phyloP scores from a whole-genome alignment of 2,797 vertebrate genomes.

The Psittacula echo region DNA sequence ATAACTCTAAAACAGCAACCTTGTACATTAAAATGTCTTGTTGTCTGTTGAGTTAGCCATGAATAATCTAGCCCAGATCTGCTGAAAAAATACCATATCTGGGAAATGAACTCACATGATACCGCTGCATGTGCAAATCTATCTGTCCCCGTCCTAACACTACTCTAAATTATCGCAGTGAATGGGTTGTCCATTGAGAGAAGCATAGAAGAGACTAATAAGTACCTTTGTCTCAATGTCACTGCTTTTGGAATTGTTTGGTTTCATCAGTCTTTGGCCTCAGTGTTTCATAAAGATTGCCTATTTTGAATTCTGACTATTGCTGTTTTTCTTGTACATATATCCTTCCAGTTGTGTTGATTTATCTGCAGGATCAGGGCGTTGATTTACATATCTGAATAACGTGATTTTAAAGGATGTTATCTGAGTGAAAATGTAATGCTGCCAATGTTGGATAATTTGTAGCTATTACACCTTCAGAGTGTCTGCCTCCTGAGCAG shows the following conservation, averaged over 20 bases:
- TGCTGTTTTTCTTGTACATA: not conserved
- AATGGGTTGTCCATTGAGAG: not conserved
- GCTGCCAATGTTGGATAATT: conserved; percentile 14
- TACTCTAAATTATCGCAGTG: not conserved
- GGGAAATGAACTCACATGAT: not conserved
- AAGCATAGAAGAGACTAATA: not conserved
- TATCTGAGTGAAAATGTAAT: not conserved
- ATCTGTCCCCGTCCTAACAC: rapidly evolving
- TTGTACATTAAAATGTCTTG: not conserved
- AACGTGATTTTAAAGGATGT: conserved; percentile 29
- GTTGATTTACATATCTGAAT: not conserved
- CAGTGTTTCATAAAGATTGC: not conserved
- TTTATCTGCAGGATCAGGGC: not conserved
- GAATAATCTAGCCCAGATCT: not conserved
- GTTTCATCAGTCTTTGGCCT: not conserved
- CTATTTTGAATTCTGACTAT: not conserved
- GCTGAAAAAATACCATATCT: not conserved
- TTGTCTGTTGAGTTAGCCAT: not conserved
- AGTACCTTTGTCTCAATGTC: not conserved
- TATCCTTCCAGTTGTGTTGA: not conserved
- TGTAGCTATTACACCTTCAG: not conserved
- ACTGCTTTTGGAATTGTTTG: not conserved
- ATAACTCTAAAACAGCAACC: not conserved
- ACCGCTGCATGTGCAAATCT: not conserved
- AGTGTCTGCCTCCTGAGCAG: not conserved